Evolutionary conservation across 2,113 vertebrate species (phyloP).

Genomic region (Zosterops hypoxanthus): DNA sequence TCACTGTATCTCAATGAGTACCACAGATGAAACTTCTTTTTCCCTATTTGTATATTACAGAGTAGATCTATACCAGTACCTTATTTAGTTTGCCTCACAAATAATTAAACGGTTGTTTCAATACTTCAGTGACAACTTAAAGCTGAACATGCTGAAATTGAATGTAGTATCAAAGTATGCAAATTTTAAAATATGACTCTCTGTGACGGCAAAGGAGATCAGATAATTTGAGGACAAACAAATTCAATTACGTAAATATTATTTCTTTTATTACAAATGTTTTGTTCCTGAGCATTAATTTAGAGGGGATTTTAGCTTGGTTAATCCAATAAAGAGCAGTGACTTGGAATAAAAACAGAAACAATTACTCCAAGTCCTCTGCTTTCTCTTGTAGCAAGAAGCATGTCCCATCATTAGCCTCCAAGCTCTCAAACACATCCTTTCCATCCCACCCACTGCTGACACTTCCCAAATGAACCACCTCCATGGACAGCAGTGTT

Average conservation of each 20-base stretch:
- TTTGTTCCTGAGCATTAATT: conserved; percentile 43
- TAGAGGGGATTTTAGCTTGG: conserved; percentile 12
- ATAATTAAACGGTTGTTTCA: background rate
- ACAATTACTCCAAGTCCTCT: background rate
- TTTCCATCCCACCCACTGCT: conserved; percentile 14
- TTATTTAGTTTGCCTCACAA: background rate
- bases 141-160: background rate
- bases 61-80: background rate
- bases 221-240: background rate
- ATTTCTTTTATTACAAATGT: background rate
- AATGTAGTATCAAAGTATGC: background rate
- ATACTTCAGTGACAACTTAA: background rate
- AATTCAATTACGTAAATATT: background rate
- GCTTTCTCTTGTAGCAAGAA: background rate
- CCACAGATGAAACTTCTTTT: background rate
- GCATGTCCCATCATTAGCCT: background rate
- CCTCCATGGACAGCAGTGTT: conserved; percentile 17
- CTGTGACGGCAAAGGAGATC: background rate
- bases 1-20: background rate
- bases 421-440: conserved; percentile 4
- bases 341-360: conserved; percentile 17
- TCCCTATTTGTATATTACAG: background rate
- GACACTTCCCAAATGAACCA: background rate
- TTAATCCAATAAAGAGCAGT: conserved; percentile 32
- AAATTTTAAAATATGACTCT: background rate